A percentile compares a stretch with the other conserved stretches of the same genome.
Conservation (phyloP, 2,888 invertebrate species). For the Drosophila sordidapex region DNA sequence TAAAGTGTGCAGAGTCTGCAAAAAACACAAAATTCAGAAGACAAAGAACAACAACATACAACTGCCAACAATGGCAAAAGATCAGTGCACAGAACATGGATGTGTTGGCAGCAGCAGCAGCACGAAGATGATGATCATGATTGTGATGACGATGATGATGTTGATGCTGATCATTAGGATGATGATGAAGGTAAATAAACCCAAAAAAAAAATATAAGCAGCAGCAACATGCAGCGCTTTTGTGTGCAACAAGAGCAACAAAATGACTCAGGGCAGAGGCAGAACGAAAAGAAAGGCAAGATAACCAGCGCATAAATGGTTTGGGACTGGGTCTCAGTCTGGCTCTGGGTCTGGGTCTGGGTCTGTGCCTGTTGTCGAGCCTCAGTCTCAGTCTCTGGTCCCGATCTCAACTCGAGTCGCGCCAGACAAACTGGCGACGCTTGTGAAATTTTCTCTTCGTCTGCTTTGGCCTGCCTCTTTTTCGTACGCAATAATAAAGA, state of each 20-base stretch:
- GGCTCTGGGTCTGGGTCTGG: slow-evolving; percentile 24
- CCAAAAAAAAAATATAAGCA: slow-evolving; percentile 40
- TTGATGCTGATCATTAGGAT: slow-evolving; percentile 8
- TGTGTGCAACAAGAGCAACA: slow-evolving; percentile 42
- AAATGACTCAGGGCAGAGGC: slow-evolving; percentile 56
- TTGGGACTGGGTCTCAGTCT: slow-evolving; percentile 25
- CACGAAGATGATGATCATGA: slow-evolving; percentile 22
- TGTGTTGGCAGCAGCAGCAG: slow-evolving; percentile 28
- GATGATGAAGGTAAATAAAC: slow-evolving; percentile 67
- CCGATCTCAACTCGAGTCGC: slow-evolving; percentile 48
- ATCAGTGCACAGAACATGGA: slow-evolving; percentile 60
- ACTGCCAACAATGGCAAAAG: slow-evolving; percentile 58
- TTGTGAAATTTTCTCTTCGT: slow-evolving; percentile 79
- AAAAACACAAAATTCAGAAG: slow-evolving; percentile 33
- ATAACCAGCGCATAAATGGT: slow-evolving; percentile 70
- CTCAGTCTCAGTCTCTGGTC: slow-evolving; percentile 17
- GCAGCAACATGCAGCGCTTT: slow-evolving; percentile 62
- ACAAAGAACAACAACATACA: slow-evolving; percentile 18
- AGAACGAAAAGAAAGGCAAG: slow-evolving; percentile 63
- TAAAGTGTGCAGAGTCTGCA: slow-evolving; percentile 62
- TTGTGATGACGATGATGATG: slow-evolving; percentile 29
- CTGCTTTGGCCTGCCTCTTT: slow-evolving; percentile 58
- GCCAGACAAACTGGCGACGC: slow-evolving; percentile 84
- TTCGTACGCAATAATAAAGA: slow-evolving; percentile 74
- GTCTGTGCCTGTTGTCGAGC: slow-evolving; percentile 3